These are phyloP conservation scores for Halichoerus grypus DNA, from an alignment of 2,113 vertebrate genomes.

Conservation along the genomic window DNA sequence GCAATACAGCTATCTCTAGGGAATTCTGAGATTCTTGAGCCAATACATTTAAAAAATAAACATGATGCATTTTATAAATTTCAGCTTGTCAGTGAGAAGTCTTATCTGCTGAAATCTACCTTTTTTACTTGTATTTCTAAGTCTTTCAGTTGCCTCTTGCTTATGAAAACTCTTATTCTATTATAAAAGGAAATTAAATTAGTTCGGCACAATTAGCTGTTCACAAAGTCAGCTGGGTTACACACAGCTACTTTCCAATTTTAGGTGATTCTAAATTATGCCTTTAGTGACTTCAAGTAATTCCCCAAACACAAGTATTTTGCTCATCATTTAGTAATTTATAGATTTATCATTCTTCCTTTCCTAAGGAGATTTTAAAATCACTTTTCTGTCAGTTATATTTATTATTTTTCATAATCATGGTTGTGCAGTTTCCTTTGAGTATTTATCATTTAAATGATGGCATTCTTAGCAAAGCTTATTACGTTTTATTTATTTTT, in stretches of 20 bases:
- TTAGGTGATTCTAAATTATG: conserved; percentile 43
- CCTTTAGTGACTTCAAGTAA: conserved; percentile 37
- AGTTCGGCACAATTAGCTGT: conserved; percentile 25
- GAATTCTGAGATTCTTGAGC: neutral
- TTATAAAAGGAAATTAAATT: conserved; percentile 56
- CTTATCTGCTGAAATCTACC: neutral
- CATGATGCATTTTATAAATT: neutral
- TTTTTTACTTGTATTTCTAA: neutral
- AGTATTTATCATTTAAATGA: neutral
- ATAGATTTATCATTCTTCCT: neutral
- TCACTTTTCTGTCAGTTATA: neutral
- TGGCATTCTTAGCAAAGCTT: neutral
- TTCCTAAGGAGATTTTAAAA: neutral
- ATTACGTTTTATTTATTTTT: neutral
- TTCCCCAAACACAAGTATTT: neutral
- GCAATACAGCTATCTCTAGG: neutral
- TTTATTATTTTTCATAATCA: conserved; percentile 8
- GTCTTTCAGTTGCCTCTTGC: neutral
- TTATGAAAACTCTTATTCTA: conserved; percentile 21
- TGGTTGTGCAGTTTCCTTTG: neutral
- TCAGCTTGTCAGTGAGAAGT: neutral
- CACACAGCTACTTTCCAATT: conserved; percentile 15
- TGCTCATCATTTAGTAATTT: conserved; percentile 28
- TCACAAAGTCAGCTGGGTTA: conserved; percentile 45
- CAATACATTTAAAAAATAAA: neutral